Conservation (phyloP, 2,888 invertebrate species). For the Orchesella flavescens region DNA sequence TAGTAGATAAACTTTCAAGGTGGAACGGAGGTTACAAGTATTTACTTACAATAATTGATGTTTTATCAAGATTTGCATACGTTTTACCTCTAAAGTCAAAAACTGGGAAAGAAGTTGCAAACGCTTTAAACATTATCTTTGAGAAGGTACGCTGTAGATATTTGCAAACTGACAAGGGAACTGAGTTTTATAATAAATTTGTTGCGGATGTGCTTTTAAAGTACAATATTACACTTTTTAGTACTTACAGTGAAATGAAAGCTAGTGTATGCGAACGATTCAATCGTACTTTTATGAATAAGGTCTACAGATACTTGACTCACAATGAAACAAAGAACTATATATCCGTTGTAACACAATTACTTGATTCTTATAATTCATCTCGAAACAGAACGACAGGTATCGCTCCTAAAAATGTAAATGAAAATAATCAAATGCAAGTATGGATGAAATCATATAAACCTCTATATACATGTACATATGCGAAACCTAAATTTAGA, state of each 20-base stretch:
- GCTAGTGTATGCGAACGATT: constrained; percentile 47
- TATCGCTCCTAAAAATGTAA: constrained; percentile 27
- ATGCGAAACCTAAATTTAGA: background rate
- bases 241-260: constrained; percentile 42
- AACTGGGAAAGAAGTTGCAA: constrained; percentile 27
- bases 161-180: constrained; percentile 39
- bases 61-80: constrained; percentile 5
- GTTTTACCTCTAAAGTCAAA: constrained; percentile 33
- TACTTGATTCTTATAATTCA: constrained; percentile 48
- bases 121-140: constrained; percentile 37
- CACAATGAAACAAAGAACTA: constrained; percentile 27
- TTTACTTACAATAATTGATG: constrained; percentile 49
- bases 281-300: constrained; percentile 48
- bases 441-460: constrained; percentile 28
- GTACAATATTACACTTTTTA: constrained; percentile 38
- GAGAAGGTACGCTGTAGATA: background rate
- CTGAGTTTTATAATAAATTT: constrained; percentile 30
- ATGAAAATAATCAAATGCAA: constrained; percentile 20
- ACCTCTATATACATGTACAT: background rate
- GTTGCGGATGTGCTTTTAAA: constrained; percentile 12
- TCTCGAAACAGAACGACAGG: background rate
- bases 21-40: constrained; percentile 38
- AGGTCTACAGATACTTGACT: constrained; percentile 42
- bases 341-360: constrained; percentile 28
- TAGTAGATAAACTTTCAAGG: background rate